Evolutionary conservation across 2,888 invertebrate species (phyloP).

Genomic region (Polydrusus tereticollis): DNA sequence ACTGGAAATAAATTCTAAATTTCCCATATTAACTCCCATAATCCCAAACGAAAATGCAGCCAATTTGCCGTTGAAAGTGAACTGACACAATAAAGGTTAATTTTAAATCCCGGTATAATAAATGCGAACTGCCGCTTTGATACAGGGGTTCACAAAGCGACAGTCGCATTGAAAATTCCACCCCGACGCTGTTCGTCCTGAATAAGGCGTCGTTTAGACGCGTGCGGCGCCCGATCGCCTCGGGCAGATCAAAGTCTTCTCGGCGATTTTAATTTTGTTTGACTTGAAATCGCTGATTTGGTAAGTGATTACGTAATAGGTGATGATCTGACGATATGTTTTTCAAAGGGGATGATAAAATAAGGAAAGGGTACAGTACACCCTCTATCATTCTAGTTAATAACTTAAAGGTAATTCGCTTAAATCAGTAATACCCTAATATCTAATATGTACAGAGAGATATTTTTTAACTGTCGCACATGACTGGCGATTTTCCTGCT

Average conservation of each 20-base stretch:
- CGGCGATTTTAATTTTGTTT: slow-evolving; percentile 44
- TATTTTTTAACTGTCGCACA: no score
- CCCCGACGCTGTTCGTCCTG: slow-evolving; percentile 64
- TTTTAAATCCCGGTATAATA: slow-evolving; percentile 64
- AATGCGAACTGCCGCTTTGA: slow-evolving; percentile 61
- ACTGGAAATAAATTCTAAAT: no score
- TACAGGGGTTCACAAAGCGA: slow-evolving; percentile 62
- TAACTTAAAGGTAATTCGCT: neutral
- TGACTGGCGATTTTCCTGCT: no score
- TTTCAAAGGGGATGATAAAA: slow-evolving; percentile 25
- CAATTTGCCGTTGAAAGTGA: slow-evolving; percentile 42
- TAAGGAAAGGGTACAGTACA: slow-evolving; percentile 8
- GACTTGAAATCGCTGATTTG: slow-evolving; percentile 40
- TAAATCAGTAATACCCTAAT: no score
- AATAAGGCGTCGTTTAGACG: slow-evolving; percentile 62
- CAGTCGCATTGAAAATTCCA: slow-evolving; percentile 67
- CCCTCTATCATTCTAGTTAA: neutral
- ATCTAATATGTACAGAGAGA: no score
- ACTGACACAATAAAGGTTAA: slow-evolving; percentile 63
- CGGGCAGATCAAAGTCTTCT: slow-evolving; percentile 44
- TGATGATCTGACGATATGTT: slow-evolving; percentile 30
- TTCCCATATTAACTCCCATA: no score
- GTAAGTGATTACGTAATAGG: slow-evolving; percentile 37
- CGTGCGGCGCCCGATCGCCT: slow-evolving; percentile 56
- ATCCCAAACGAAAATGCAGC: slow-evolving; percentile 5